Percentiles rank a stretch among this genome's conserved stretches.
Conservation (phyloP, 2,113 vertebrate species). For the Calypte anna region DNA sequence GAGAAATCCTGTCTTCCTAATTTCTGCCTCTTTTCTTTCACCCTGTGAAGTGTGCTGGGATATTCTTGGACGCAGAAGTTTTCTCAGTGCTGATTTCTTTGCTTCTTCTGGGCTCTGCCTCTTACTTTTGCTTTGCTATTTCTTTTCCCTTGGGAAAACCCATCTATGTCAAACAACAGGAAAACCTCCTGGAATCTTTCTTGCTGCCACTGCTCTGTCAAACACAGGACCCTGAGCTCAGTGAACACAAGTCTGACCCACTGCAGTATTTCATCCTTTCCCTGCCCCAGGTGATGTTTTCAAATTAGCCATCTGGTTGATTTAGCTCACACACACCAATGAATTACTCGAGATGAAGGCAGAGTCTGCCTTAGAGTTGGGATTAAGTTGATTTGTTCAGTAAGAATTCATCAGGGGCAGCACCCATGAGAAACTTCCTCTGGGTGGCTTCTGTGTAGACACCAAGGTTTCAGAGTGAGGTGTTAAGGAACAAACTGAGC, state of each 20-base stretch:
- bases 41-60: fast-evolving
- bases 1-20: neutral
- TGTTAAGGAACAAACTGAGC: neutral
- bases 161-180: neutral
- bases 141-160: neutral
- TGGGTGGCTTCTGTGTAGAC: neutral
- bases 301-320: neutral
- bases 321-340: neutral
- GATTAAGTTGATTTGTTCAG: neutral
- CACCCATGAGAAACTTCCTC: neutral
- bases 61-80: neutral
- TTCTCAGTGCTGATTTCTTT: neutral
- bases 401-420: neutral
- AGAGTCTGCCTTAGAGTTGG: neutral
- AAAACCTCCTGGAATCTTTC: neutral
- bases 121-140: neutral
- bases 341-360: neutral
- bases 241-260: neutral
- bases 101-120: neutral
- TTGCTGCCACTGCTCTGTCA: neutral
- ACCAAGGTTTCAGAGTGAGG: fast-evolving
- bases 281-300: neutral
- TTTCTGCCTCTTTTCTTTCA: neutral
- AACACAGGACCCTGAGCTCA: neutral
- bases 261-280: neutral